phyloP scores from a whole-genome alignment of 2,113 vertebrate species.

The Aspidoscelis tigris region DNA sequence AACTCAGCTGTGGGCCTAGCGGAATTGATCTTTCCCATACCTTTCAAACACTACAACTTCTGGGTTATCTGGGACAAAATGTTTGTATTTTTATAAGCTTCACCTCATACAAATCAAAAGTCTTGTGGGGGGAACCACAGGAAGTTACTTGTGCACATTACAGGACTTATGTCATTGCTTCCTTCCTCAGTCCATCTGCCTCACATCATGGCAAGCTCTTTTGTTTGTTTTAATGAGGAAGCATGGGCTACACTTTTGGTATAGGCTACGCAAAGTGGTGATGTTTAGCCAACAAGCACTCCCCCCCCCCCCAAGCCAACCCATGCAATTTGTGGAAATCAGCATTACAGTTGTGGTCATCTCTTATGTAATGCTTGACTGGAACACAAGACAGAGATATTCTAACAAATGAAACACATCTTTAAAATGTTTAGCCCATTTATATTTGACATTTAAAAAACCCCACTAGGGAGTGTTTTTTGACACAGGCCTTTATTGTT shows the following conservation, averaged over 20 bases:
- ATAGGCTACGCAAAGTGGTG: neutral
- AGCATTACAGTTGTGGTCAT: neutral
- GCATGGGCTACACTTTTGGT: neutral
- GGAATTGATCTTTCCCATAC: no score
- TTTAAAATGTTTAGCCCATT: neutral
- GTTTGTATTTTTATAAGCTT: neutral
- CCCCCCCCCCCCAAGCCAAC: neutral
- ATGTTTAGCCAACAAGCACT: neutral
- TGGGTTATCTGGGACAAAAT: neutral
- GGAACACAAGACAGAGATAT: neutral
- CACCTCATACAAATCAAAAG: conserved; percentile 7
- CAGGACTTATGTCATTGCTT: neutral
- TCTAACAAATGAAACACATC: neutral
- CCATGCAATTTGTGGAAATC: neutral
- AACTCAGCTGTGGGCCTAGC: neutral
- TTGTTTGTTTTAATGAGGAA: neutral
- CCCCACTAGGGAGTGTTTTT: no score
- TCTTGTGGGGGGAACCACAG: neutral
- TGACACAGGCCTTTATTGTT: neutral
- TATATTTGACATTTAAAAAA: no score
- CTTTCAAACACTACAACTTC: no score
- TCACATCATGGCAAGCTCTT: neutral
- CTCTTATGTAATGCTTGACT: neutral
- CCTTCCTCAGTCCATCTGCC: neutral
- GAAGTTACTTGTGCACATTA: conserved; percentile 3